Evolutionary conservation across 2,888 invertebrate genomes (phyloP), one percentile per base, ranked within the genome.

Genomic region (Nomada goodeniana): DNA sequence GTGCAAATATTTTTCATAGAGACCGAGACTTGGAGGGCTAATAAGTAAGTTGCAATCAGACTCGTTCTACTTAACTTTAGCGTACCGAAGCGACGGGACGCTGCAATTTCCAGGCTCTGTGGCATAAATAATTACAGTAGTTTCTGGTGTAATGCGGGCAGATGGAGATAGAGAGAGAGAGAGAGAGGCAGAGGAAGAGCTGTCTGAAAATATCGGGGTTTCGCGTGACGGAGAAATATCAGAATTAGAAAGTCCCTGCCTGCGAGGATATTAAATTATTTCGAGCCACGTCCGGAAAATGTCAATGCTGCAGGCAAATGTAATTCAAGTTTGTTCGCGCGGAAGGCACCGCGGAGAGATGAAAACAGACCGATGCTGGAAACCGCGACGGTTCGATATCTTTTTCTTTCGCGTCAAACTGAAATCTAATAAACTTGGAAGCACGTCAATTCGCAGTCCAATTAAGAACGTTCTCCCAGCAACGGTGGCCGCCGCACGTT

Each of bases 381-480:
- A 72, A 61, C 63, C 63, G 23, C 71, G 36, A 4, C 23, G 9
- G 20, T 11, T 15, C 70, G 44, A 63, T 60, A 65, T 20, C 79
- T 78, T 73, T 72, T 73, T 73, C 73, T 63, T 52, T 11, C 67
- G 18, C 50, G 18, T 73, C 47, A 55, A 72, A 70, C 26, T 42
- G 26, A 69, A 50, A 79, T 79, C 50, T 55, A 65, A 81, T 83
- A 70, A 76, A 64, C 57, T 29, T 20, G 69, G 59, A 67, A 67
- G 23, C 63, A 29, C 69, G 76, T 84, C 78, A 70, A 84, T 84
- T 76, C 61, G 61, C 69, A 29, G 53, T 70, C 68, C 72, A 85
- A 85, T 85, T 84, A 81, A 26, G 67, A 52, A 59, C 63, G 26
- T 74, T 50, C 59, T 57, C 23, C 2, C 26, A 26, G 47, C 26